phyloP scores from a whole-genome alignment of 2,888 invertebrate species.

The Penaeus monodon region DNA sequence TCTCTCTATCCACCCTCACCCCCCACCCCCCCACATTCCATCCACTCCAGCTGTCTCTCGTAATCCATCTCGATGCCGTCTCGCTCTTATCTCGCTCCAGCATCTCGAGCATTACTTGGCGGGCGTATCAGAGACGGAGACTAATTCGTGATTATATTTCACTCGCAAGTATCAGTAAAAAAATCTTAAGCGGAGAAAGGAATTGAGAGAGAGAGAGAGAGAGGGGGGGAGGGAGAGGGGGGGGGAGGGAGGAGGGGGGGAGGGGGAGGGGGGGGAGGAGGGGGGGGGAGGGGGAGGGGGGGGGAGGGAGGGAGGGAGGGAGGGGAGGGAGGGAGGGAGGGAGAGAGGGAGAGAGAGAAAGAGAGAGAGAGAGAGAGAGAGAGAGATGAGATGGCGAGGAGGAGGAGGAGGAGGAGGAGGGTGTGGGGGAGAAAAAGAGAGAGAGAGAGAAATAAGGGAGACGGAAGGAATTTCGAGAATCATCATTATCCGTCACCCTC shows the following conservation, averaged over 20 bases:
- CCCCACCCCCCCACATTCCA: neutral
- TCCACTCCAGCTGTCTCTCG: neutral
- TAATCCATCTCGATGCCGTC: neutral
- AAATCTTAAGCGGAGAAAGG: too few relatives aligned
- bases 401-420: neutral
- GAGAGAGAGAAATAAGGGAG: neutral
- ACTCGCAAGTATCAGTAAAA: too few relatives aligned
- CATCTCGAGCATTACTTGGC: neutral
- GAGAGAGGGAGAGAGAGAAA: neutral
- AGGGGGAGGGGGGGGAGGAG: neutral
- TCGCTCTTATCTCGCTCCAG: too few relatives aligned
- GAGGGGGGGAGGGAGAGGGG: neutral
- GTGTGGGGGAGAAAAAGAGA: neutral
- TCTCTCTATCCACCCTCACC: neutral
- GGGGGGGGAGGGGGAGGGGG: too few relatives aligned
- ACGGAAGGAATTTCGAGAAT: neutral
- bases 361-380: neutral
- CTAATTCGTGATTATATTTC: too few relatives aligned
- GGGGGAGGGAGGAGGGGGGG: neutral
- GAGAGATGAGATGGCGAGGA: neutral
- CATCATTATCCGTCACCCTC: slow-evolving; percentile 38
- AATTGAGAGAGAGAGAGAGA: too few relatives aligned
- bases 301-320: neutral
- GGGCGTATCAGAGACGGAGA: neutral
- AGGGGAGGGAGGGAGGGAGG: neutral